Conservation (phyloP, 2,797 vertebrate species). For the Triplophysa bombifrons region DNA sequence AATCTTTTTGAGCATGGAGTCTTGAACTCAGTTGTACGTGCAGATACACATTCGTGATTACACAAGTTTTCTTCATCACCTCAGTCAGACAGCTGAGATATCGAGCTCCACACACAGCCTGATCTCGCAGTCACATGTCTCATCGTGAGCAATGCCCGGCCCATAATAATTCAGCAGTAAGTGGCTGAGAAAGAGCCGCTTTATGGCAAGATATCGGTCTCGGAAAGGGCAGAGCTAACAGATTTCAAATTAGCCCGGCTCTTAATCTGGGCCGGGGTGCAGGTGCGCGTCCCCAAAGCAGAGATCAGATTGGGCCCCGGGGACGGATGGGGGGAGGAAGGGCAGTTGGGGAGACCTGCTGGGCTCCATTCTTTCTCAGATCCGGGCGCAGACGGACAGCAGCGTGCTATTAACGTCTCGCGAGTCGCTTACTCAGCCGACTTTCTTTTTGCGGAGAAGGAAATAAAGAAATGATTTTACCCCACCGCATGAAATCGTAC, state of each 20-base stretch:
- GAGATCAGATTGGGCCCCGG: constrained; percentile 72
- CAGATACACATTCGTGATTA: not conserved
- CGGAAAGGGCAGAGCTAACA: constrained; percentile 76
- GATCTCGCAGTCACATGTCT: constrained; percentile 60
- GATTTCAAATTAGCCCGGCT: constrained; percentile 77
- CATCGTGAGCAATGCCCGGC: constrained; percentile 69
- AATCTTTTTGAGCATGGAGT: not conserved
- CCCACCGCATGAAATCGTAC: constrained; percentile 2
- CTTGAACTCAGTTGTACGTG: not conserved
- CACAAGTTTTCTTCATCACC: constrained; percentile 33
- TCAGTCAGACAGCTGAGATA: constrained; percentile 70
- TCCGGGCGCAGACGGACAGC: constrained; percentile 28
- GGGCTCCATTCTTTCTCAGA: constrained; percentile 49
- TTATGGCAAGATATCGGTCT: constrained; percentile 78
- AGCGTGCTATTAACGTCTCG: constrained; percentile 5
- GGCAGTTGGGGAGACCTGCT: constrained; percentile 31
- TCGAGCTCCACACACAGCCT: constrained; percentile 42
- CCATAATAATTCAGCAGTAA: constrained; percentile 75
- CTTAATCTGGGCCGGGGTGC: constrained; percentile 78
- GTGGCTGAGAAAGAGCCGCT: constrained; percentile 64
- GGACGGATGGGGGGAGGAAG: constrained; percentile 61
- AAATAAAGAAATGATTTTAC: not conserved
- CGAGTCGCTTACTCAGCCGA: constrained; percentile 8
- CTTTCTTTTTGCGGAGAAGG: constrained; percentile 15
- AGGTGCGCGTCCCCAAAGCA: constrained; percentile 69